Conservation (phyloP, 2,888 invertebrate species). For the Lordiphosa fenestrarum region DNA sequence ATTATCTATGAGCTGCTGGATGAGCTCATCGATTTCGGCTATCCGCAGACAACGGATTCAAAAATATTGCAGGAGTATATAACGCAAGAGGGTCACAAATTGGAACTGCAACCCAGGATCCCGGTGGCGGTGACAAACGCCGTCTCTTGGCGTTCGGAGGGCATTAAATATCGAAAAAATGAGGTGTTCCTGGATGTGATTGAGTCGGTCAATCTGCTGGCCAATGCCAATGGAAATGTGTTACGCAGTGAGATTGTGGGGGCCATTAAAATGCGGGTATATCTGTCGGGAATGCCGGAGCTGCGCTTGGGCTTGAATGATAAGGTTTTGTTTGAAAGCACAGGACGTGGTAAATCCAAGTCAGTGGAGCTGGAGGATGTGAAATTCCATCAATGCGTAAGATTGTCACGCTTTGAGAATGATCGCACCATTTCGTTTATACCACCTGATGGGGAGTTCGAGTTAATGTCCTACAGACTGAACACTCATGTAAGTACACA, state of each 20-base stretch:
- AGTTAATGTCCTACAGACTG: slow-evolving; percentile 97
- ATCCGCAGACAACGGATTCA: slow-evolving; percentile 98
- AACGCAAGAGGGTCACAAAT: slow-evolving; percentile 98
- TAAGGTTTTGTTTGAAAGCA: slow-evolving; percentile 98
- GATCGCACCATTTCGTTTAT: slow-evolving; percentile 99
- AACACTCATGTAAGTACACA: slow-evolving; percentile 90
- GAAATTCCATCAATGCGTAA: slow-evolving; percentile 99
- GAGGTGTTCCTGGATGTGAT: slow-evolving; percentile 99
- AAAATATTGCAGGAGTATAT: slow-evolving; percentile 99
- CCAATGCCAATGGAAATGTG: slow-evolving; percentile 98
- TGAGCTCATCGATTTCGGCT: slow-evolving; percentile 98
- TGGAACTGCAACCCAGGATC: slow-evolving; percentile 97
- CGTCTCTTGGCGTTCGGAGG: slow-evolving; percentile 99
- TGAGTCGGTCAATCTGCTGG: slow-evolving; percentile 97
- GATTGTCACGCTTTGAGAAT: slow-evolving; percentile 97
- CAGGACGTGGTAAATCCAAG: slow-evolving; percentile 97
- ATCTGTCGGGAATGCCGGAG: slow-evolving; percentile 99
- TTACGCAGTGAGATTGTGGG: slow-evolving; percentile 98
- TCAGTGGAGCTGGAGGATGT: slow-evolving; percentile 99
- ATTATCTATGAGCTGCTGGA: slow-evolving; percentile 98
- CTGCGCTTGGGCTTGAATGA: slow-evolving; percentile 97
- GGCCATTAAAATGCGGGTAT: slow-evolving; percentile 99
- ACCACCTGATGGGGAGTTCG: slow-evolving; percentile 99
- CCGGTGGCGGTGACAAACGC: slow-evolving; percentile 99
- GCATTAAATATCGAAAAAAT: slow-evolving; percentile 98